A percentile compares a stretch with the other conserved stretches of the same genome.
Evolutionary conservation across 2,797 vertebrate genomes (phyloP).

Genomic region (Sebastes trivittatus): DNA sequence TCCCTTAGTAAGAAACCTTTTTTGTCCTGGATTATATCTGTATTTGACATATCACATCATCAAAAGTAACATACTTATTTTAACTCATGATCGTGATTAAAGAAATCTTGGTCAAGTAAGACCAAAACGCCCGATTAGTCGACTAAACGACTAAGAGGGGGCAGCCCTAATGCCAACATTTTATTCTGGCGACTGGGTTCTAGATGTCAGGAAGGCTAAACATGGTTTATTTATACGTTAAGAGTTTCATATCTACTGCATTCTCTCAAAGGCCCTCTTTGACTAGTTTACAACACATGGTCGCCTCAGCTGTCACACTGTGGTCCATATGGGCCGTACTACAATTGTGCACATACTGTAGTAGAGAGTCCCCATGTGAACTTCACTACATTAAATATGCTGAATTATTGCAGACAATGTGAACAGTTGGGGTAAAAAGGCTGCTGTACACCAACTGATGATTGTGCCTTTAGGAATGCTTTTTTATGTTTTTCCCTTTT

Average conservation of each 20-base stretch:
- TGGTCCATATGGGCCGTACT: not conserved
- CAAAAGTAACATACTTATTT: too few species aligned
- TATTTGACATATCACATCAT: too few species aligned
- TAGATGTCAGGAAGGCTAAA: constrained; percentile 10
- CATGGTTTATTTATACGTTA: not conserved
- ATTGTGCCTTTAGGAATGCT: constrained; percentile 43
- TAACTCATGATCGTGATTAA: too few species aligned
- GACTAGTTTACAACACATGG: not conserved
- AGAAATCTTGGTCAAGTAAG: too few species aligned
- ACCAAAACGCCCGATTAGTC: too few species aligned
- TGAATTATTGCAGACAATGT: not conserved
- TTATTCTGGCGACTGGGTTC: not conserved
- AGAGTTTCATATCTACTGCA: constrained; percentile 4
- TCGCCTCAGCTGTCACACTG: not conserved
- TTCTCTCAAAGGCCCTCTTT: not conserved
- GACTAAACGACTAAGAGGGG: too few species aligned
- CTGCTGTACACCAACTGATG: constrained; percentile 25
- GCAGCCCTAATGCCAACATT: not conserved
- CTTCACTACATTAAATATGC: not conserved
- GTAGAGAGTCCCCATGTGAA: not conserved
- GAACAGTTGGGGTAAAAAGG: not conserved
- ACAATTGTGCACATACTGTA: not conserved
- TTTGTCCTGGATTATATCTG: too few species aligned
- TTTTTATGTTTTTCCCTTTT: constrained; percentile 38
- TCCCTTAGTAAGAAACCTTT: not conserved